Evolutionary conservation across 2,113 vertebrate species (phyloP).

Genomic region (Clarias magur): DNA sequence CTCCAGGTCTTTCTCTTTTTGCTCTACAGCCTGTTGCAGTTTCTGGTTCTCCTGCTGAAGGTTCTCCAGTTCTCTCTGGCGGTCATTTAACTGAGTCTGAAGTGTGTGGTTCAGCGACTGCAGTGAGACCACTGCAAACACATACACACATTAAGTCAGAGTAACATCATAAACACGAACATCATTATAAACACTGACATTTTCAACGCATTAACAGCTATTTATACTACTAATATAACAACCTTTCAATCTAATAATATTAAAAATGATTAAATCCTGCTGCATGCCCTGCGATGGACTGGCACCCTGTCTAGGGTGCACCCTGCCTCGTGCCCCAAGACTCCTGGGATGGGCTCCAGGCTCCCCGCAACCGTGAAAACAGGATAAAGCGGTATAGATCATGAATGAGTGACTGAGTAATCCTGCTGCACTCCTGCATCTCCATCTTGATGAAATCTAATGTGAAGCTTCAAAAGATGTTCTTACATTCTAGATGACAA

Average conservation of each 20-base stretch:
- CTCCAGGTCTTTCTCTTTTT: conserved; percentile 74
- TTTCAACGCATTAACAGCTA: background rate
- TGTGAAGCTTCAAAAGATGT: background rate
- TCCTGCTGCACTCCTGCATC: background rate
- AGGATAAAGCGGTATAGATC: no score
- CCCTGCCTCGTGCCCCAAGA: no score
- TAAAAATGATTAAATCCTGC: background rate
- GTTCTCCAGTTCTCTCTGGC: conserved; percentile 72
- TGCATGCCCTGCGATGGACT: background rate
- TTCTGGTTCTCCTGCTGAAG: conserved; percentile 79
- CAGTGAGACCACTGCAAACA: conserved; percentile 71
- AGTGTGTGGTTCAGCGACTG: conserved; percentile 77
- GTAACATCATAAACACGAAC: no score
- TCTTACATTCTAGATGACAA: conserved; percentile 76
- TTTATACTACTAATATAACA: background rate
- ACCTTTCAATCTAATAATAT: background rate
- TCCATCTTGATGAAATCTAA: background rate
- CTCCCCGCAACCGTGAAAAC: no score
- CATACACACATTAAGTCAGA: background rate
- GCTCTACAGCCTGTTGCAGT: conserved; percentile 71
- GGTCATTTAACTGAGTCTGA: conserved; percentile 76
- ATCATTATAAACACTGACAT: background rate
- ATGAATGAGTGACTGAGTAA: no score
- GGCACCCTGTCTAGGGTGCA: no score
- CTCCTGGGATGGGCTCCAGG: no score